Evolutionary conservation across 1,140 invertebrate species (phyloP).

Genomic region (Bicyclus anynana): DNA sequence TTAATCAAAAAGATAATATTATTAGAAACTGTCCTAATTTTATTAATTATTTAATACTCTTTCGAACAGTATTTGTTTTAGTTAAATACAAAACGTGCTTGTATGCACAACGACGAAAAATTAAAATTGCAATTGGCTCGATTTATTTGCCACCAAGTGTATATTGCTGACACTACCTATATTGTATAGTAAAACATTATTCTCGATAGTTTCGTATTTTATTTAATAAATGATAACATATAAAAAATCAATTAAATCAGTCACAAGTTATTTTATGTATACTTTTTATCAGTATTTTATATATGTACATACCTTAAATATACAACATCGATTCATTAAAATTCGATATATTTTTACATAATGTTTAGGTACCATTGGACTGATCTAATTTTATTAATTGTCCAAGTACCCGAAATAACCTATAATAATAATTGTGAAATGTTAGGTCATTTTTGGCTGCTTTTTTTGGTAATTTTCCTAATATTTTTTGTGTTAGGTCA

Average conservation of each 20-base stretch:
- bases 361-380: too few species aligned
- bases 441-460: too few species aligned
- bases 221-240: background rate
- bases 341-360: background rate
- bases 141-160: too few species aligned
- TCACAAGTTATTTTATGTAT: background rate
- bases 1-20: too few species aligned
- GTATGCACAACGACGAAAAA: too few species aligned
- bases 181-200: background rate
- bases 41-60: too few species aligned
- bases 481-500: constrained; percentile 5
- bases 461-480: constrained; percentile 6
- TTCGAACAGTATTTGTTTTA: too few species aligned
- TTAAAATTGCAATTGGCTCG: too few species aligned
- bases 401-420: too few species aligned
- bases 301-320: background rate
- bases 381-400: background rate
- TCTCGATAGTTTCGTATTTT: background rate
- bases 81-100: too few species aligned
- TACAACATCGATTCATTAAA: background rate
- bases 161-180: background rate
- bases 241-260: background rate
- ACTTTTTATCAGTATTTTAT: constrained; percentile 6
- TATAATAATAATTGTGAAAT: background rate
- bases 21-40: too few species aligned